Evolutionary conservation across 1,140 invertebrate genomes (phyloP).

Genomic region (Brachionus asplanchnoidis): DNA sequence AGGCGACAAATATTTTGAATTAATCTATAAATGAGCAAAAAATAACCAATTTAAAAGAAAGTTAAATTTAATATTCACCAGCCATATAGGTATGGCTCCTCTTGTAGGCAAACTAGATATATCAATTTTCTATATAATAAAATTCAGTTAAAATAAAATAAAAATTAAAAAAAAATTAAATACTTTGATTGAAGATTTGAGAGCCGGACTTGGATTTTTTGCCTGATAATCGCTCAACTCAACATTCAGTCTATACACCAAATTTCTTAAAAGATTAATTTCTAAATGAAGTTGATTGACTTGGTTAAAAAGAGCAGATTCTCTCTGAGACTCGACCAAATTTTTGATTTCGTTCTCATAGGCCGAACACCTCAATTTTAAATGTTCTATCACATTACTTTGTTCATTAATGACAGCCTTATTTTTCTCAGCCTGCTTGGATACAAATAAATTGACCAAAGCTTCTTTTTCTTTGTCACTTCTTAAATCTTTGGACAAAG

Average conservation of each 20-base stretch:
- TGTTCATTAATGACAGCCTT: slow-evolving; percentile 21
- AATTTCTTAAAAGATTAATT: not conserved
- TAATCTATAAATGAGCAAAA: not conserved
- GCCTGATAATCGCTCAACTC: slow-evolving; percentile 29
- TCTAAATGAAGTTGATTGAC: not conserved
- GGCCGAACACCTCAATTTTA: not conserved
- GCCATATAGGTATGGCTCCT: slow-evolving; percentile 32
- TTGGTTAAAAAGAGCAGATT: not conserved
- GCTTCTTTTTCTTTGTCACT: slow-evolving; percentile 8
- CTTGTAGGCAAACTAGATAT: not conserved
- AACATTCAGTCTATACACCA: slow-evolving; percentile 22
- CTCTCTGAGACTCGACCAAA: not conserved
- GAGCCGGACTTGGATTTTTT: not conserved
- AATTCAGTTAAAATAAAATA: not conserved
- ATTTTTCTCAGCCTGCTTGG: slow-evolving; percentile 15
- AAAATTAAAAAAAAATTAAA: not conserved
- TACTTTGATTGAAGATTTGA: not conserved
- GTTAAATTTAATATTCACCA: not conserved
- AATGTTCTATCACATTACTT: not conserved
- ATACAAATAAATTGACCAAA: not conserved
- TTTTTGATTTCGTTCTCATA: slow-evolving; percentile 20
- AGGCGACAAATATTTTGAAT: slow-evolving; percentile 38
- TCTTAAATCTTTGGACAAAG: not conserved
- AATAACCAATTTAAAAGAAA: not conserved
- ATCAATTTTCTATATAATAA: slow-evolving; percentile 1